phyloP scores from a whole-genome alignment of 2,888 invertebrate species.

The Microplitis manilae region DNA sequence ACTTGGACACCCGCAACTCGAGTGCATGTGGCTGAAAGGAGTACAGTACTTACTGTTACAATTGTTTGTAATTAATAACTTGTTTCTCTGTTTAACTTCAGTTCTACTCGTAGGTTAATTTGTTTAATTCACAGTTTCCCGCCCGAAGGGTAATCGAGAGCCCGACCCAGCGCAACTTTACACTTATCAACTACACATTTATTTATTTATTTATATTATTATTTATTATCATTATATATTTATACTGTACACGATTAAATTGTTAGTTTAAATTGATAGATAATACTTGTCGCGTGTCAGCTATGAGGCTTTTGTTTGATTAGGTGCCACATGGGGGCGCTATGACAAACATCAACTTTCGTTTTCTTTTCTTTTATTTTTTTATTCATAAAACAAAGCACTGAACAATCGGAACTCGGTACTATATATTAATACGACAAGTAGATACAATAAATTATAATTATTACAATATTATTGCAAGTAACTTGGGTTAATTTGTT shows the following conservation, averaged over 20 bases:
- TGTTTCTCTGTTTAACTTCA: conserved; percentile 23
- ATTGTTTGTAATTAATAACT: conserved; percentile 18
- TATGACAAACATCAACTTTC: conserved; percentile 27
- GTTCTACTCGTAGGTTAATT: conserved; percentile 19
- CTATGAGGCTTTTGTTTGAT: conserved; percentile 35
- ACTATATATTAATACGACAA: too few species aligned
- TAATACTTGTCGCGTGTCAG: conserved; percentile 40
- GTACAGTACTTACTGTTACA: conserved; percentile 61
- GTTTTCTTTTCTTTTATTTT: conserved; percentile 9
- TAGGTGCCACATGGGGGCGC: conserved; percentile 23
- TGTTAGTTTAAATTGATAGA: conserved; percentile 35
- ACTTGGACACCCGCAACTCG: conserved; percentile 67
- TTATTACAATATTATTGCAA: conserved; percentile 33
- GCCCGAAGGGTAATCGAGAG: conserved; percentile 11
- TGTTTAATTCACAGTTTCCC: conserved; percentile 13
- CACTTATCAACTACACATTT: conserved; percentile 34
- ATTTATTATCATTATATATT: conserved; percentile 7
- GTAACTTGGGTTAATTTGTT: conserved; percentile 18
- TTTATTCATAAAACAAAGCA: too few species aligned
- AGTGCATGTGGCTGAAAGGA: conserved; percentile 62
- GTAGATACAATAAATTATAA: conserved; percentile 10
- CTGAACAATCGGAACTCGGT: neutral
- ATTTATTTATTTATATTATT: neutral
- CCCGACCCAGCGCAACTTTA: conserved; percentile 18
- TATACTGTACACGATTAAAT: conserved; percentile 34